Evolutionary conservation across 2,797 vertebrate genomes (phyloP).

Genomic region (Megalops cyprinoides): DNA sequence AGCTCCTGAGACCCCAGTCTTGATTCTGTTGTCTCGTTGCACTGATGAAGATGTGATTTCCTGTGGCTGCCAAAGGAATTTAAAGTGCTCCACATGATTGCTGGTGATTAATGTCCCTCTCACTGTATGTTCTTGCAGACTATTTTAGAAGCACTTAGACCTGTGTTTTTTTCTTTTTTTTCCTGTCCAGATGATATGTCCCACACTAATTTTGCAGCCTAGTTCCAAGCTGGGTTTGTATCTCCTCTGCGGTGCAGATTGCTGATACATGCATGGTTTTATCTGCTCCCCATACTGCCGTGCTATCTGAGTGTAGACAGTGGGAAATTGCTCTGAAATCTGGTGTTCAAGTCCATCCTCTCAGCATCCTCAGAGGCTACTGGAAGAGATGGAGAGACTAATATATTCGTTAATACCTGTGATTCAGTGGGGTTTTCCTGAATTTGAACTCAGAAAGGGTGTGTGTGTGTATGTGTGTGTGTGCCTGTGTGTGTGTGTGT

Average conservation of each 20-base stretch:
- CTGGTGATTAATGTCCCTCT: conserved; percentile 39
- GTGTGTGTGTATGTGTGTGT: too few relatives aligned
- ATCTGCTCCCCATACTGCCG: not conserved
- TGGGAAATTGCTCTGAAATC: not conserved
- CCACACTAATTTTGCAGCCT: conserved; percentile 28
- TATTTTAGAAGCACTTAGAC: conserved; percentile 40
- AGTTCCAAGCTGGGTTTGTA: not conserved
- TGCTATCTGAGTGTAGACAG: not conserved
- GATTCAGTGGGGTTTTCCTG: conserved; percentile 13
- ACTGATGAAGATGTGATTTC: conserved; percentile 43
- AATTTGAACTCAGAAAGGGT: not conserved
- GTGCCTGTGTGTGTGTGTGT: too few relatives aligned
- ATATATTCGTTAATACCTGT: not conserved
- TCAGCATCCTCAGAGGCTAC: not conserved
- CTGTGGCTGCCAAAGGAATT: conserved; percentile 35
- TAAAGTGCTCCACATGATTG: conserved; percentile 37
- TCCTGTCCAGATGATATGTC: conserved; percentile 24
- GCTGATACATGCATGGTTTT: conserved; percentile 8
- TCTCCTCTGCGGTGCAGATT: not conserved
- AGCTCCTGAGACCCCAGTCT: not conserved
- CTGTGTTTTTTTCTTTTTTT: conserved; percentile 22
- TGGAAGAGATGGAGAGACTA: not conserved
- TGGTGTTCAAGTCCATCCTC: not conserved
- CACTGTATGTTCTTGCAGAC: conserved; percentile 30
- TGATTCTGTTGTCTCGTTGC: conserved; percentile 38